Evolutionary conservation across 2,113 vertebrate genomes (phyloP).

Genomic region (Nibea albiflora): DNA sequence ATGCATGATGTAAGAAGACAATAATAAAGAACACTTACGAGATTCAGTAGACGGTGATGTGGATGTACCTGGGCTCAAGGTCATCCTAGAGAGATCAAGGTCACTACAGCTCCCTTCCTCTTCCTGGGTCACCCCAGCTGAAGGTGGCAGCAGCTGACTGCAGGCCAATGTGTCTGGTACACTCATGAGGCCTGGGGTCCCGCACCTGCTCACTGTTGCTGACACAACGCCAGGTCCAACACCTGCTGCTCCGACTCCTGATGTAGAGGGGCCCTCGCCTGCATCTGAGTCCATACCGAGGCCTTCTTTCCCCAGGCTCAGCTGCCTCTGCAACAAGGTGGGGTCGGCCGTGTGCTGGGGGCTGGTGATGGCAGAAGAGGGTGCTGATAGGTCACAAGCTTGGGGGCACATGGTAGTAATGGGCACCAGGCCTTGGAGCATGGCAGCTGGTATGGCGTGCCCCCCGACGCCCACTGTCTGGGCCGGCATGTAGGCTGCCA

Average conservation of each 20-base stretch:
- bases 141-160: conserved; percentile 90
- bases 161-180: conserved; percentile 90
- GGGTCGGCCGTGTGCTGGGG: conserved; percentile 89
- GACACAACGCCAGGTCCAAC: conserved; percentile 40
- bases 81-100: conserved; percentile 97
- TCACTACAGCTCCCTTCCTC: conserved; percentile 93
- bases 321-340: conserved; percentile 79
- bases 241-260: conserved; percentile 52
- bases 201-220: conserved; percentile 72
- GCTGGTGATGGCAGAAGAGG: conserved; percentile 89
- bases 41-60: conserved; percentile 94
- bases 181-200: conserved; percentile 68
- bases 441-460: conserved; percentile 92
- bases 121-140: conserved; percentile 88
- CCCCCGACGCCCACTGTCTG: conserved; percentile 91
- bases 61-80: conserved; percentile 94
- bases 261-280: conserved; percentile 76
- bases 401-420: conserved; percentile 89
- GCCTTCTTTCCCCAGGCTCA: conserved; percentile 70
- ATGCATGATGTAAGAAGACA: not conserved
- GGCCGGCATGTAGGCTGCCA: conserved; percentile 96
- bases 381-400: conserved; percentile 88
- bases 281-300: conserved; percentile 63
- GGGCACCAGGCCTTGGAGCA: conserved; percentile 94
- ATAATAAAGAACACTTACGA: conserved; percentile 84